phyloP scores from a whole-genome alignment of 2,888 invertebrate species.

The Phymatocera aterrima region DNA sequence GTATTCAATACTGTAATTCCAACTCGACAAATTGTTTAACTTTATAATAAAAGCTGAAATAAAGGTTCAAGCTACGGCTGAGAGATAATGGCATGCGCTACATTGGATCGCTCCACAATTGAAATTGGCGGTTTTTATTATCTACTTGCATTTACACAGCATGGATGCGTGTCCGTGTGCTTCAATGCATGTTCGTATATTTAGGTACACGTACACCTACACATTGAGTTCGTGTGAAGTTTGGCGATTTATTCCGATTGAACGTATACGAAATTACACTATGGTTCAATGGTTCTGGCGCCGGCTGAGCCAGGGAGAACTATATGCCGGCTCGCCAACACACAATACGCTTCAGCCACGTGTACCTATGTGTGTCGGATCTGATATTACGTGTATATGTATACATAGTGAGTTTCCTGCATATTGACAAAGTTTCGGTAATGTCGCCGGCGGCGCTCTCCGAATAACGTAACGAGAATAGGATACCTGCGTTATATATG shows the following conservation, averaged over 20 bases:
- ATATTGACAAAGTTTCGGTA: conserved; percentile 41
- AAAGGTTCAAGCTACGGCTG: conserved; percentile 1
- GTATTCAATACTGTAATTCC: background rate
- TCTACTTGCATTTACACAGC: conserved; percentile 13
- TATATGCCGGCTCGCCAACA: conserved; percentile 23
- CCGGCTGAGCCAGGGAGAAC: conserved; percentile 37
- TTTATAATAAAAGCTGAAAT: conserved; percentile 18
- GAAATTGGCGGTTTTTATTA: conserved; percentile 21
- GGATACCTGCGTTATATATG: background rate
- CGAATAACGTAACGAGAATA: conserved; percentile 16
- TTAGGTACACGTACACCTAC: background rate
- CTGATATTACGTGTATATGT: conserved; percentile 1
- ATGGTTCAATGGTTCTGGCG: conserved; percentile 43
- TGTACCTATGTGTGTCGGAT: background rate
- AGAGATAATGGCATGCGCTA: conserved; percentile 8
- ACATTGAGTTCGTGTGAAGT: conserved; percentile 23
- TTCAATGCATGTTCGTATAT: background rate
- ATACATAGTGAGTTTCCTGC: conserved; percentile 28
- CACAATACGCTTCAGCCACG: conserved; percentile 13
- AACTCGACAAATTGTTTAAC: background rate
- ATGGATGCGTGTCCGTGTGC: background rate
- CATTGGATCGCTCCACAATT: conserved; percentile 14
- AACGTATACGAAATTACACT: conserved; percentile 45
- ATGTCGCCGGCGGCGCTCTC: conserved; percentile 26
- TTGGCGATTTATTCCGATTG: conserved; percentile 46